Base-by-base conservation (phyloP, 2,113 vertebrate species). In the Cyanoderma ruficeps region DNA sequence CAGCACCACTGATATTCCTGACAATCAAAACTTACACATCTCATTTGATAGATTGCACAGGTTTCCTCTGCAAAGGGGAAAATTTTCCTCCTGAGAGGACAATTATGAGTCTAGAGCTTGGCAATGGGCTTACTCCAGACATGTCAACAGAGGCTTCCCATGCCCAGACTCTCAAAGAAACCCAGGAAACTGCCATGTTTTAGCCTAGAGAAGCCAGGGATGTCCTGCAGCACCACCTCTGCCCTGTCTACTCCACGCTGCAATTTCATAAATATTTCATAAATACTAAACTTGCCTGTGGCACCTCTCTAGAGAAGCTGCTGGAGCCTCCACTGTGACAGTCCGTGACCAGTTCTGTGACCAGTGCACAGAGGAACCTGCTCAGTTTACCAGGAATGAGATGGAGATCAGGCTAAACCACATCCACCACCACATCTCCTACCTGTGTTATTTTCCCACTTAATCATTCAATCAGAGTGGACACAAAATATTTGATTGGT, bases 161-260 rank as follows among this genome's bases (percentile, higher is more conserved):
- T 7, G 1, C 4, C 20, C 35, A 59, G 47, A 12, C 2, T 53
- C 50, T 4, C 24, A 76, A 20, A 94, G 37, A 35, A 83, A 65
- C 13, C 12, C 41, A 37, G 23, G 33, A 72, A 60, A 49, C 0
- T 0, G 14, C 6, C 9, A 25, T 5, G 11, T 16, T 53, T 55
- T 28, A 67, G 25, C 21, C 55, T 27, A n/a, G 14, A 86, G 10
- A 42, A 35, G 16, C 25, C 44, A 47, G 37, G 6, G 60, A 23
- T n/a, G 41, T 16, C 42, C 31, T 50, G 42, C 39, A 49, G 22
- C n/a, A 35, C 9, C 59, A 10, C 3, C 11, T 63, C 55, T 69
- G 52, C 33, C 31, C 28, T 28, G 7, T 30, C 37, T 21, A 7
- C 5, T 47, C 9, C 10, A 20, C 28, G 2, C 59, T 19, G 25